Conservation (phyloP, 2,888 invertebrate genomes). For the Synergus umbraculus region DNA sequence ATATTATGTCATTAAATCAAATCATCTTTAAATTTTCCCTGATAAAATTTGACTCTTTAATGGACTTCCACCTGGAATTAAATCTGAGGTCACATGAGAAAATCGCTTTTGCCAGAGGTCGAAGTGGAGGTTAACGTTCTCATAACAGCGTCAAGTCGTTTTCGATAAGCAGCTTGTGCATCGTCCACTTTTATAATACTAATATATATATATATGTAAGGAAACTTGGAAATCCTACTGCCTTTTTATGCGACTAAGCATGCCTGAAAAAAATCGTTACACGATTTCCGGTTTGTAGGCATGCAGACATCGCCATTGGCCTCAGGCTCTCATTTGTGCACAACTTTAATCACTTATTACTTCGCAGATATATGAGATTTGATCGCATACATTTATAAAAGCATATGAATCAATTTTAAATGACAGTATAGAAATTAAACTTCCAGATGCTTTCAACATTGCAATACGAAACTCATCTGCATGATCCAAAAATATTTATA, state of each 20-base stretch:
- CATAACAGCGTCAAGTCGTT: constrained; percentile 50
- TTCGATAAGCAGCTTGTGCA: constrained; percentile 49
- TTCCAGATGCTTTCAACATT: neutral
- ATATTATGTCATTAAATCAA: neutral
- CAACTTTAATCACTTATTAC: neutral
- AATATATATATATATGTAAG: neutral
- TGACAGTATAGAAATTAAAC: constrained; percentile 4
- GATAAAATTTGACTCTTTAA: constrained; percentile 28
- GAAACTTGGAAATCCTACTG: neutral
- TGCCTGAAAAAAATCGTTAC: neutral
- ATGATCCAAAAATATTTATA: neutral
- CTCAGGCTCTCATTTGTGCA: neutral
- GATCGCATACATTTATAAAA: neutral
- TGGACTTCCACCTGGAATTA: constrained; percentile 39
- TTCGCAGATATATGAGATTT: neutral
- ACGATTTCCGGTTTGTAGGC: neutral
- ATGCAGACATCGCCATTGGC: neutral
- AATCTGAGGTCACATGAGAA: constrained; percentile 33
- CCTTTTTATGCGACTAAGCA: neutral
- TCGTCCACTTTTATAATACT: constrained; percentile 40
- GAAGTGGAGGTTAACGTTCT: constrained; percentile 53
- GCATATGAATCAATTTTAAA: neutral
- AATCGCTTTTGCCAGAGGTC: constrained; percentile 45
- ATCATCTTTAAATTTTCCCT: neutral
- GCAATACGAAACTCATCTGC: neutral